Percentiles rank a stretch among this genome's conserved stretches.
phyloP scores from a whole-genome alignment of 2,888 invertebrate genomes.

The Papilio protenor region DNA sequence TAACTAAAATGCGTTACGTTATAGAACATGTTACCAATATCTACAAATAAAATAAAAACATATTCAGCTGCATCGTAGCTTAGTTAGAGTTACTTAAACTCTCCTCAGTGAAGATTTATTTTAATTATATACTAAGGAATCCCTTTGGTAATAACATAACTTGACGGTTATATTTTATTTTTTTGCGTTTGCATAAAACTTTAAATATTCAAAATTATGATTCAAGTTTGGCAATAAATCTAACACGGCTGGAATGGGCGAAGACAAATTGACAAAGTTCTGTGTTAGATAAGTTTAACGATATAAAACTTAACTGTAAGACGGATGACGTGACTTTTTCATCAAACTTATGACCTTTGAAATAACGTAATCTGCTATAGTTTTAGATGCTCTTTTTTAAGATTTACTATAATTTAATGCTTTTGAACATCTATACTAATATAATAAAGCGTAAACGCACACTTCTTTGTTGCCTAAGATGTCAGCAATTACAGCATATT shows the following conservation, averaged over 20 bases:
- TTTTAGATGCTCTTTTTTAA: background rate
- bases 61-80: too few relatives aligned
- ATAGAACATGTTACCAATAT: too few relatives aligned
- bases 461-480: too few relatives aligned
- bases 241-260: conserved; percentile 18
- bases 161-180: background rate
- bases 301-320: conserved; percentile 20
- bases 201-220: conserved; percentile 12
- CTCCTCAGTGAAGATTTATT: background rate
- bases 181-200: background rate
- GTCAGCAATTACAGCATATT: too few relatives aligned
- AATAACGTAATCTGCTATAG: background rate
- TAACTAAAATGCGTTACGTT: too few relatives aligned
- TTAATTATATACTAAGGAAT: too few relatives aligned
- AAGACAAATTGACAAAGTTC: conserved; percentile 26
- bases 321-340: conserved; percentile 1
- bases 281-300: conserved; percentile 22
- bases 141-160: too few relatives aligned
- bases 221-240: conserved; percentile 12
- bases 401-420: background rate
- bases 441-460: too few relatives aligned
- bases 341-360: background rate
- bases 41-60: too few relatives aligned
- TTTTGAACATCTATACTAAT: too few relatives aligned
- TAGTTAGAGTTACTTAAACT: too few relatives aligned